Percentiles rank a stretch among this genome's conserved stretches.
Conservation (phyloP, 2,888 invertebrate genomes). For the Ornithoptera priamus region DNA sequence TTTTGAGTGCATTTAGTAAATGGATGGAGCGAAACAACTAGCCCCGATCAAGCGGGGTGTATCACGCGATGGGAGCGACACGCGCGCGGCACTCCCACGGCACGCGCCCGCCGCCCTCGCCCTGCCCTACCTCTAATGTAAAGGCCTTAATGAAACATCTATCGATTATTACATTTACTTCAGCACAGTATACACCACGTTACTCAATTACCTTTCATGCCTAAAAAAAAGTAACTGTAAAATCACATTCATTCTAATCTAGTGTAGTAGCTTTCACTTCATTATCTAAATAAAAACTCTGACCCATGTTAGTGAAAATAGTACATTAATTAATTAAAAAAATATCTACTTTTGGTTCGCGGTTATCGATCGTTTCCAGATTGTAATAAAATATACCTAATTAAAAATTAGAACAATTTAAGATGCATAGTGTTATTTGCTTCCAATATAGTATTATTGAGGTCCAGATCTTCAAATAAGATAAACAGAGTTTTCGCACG, state of each 20-base stretch:
- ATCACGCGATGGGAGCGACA: conserved; percentile 78
- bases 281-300: too few relatives aligned
- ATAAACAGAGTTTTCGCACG: neutral
- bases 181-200: neutral
- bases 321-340: too few relatives aligned
- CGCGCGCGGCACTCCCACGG: conserved; percentile 78
- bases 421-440: too few relatives aligned
- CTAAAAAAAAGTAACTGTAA: neutral
- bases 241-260: neutral
- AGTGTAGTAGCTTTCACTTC: neutral
- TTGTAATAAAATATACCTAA: too few relatives aligned
- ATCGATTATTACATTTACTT: conserved; percentile 18
- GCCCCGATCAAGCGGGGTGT: conserved; percentile 57
- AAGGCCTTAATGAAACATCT: conserved; percentile 44
- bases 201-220: neutral
- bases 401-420: too few relatives aligned
- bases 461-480: too few relatives aligned
- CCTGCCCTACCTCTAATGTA: conserved; percentile 42
- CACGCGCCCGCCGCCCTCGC: conserved; percentile 58
- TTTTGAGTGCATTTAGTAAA: conserved; percentile 39
- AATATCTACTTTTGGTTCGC: too few relatives aligned
- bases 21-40: conserved; percentile 46
- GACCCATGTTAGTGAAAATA: too few relatives aligned
- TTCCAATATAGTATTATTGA: too few relatives aligned
- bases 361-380: too few relatives aligned